A percentile compares a stretch with the other conserved stretches of the same genome.
Evolutionary conservation across 2,113 vertebrate genomes (phyloP).

Genomic region (Sterna hirundo): DNA sequence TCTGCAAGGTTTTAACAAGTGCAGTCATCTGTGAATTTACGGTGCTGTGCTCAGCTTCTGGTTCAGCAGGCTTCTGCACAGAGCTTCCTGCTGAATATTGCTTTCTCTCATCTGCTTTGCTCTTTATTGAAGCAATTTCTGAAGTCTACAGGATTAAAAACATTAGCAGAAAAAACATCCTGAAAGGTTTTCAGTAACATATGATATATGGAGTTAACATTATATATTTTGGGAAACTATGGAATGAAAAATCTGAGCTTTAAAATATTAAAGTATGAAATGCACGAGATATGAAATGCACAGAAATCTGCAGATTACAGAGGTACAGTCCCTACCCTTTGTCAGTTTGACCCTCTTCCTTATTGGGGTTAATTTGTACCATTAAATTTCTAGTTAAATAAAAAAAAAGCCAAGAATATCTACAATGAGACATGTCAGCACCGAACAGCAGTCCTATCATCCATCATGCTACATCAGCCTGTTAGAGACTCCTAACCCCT

Average conservation of each 20-base stretch:
- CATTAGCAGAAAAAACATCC: background rate
- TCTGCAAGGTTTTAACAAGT: constrained; percentile 79
- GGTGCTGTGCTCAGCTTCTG: constrained; percentile 75
- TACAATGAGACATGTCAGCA: background rate
- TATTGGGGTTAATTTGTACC: background rate
- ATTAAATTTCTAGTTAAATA: background rate
- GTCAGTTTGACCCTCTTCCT: background rate
- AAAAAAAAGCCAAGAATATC: background rate
- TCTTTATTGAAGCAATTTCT: constrained; percentile 80
- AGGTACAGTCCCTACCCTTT: background rate
- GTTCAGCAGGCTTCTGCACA: constrained; percentile 68
- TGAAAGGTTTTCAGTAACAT: background rate
- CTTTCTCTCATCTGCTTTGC: constrained; percentile 78
- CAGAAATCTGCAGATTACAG: background rate
- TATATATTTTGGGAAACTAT: background rate
- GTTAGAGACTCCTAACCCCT: background rate
- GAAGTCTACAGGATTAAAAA: constrained; percentile 78
- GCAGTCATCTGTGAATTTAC: constrained; percentile 75
- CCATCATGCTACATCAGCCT: background rate
- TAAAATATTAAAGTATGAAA: background rate
- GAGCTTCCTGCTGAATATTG: constrained; percentile 68
- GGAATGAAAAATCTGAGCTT: background rate
- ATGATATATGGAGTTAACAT: background rate
- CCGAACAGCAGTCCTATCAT: background rate
- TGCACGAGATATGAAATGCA: background rate